Base-by-base conservation (phyloP, 2,797 vertebrate genomes). In the Acomys russatus region DNA sequence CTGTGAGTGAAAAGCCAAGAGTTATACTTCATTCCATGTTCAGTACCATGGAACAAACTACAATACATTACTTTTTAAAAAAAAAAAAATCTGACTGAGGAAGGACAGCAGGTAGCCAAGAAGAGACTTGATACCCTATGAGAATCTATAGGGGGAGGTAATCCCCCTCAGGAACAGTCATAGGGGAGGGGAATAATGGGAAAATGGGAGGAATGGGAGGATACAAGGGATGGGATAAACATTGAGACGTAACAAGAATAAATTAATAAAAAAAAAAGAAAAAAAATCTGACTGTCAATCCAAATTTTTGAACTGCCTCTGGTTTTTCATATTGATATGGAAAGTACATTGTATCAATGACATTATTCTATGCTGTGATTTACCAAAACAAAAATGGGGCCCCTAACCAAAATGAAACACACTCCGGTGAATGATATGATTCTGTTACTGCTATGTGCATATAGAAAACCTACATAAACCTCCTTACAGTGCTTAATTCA, bases 401-500 rank as follows among this genome's bases (percentile, higher is more conserved):
- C 22, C 9, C 85, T 86, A 88, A 87, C 77, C n/a, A 86, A 88
- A 96, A 88, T 66, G 22, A 85, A 95, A 94, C n/a, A 63, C 2
- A 77, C 1, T 44, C 30, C 68, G 20, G 56, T 38, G 20, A 63
- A 38, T 74, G 25, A 59, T 23, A 9, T 23, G 63, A 86, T 79
- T 51, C 25, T 56, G 5, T 59, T 80, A 3, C 54, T 88, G n/a
- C n/a, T 49, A 83, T 44, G 59, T 4, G 44, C 8, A 25, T 59
- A 49, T 12, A 61, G 33, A 10, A 95, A 96, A 90, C 49, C 54
- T 85, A n/a, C 14, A 35, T 6, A 90, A 88, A 80, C 30, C 3
- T 23, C 35, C 61, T 89, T 78, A 74, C 10, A 64, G 10, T 88
- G 17, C 30, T 61, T 92, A 76, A 88, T 38, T 64, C 49, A 82